Conservation (phyloP, 2,113 vertebrate genomes). For the Beaufortia kweichowensis region DNA sequence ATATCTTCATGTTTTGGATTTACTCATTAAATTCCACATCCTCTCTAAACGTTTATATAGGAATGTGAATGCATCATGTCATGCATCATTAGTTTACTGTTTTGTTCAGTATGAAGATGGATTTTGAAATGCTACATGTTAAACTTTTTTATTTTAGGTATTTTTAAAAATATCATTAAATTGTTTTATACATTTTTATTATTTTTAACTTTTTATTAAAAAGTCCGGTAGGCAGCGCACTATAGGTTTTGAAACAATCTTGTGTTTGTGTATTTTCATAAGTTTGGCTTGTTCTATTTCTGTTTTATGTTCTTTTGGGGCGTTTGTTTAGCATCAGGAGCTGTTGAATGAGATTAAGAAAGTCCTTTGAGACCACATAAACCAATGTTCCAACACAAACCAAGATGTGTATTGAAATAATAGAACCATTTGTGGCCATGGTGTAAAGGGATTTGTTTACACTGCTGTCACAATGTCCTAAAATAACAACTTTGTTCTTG, state of each 20-base stretch:
- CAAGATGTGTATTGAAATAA: constrained; percentile 9
- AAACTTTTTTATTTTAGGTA: too few species aligned
- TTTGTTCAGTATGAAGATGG: background rate
- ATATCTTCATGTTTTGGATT: too few species aligned
- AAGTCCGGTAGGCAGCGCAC: background rate
- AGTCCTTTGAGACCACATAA: constrained; percentile 8
- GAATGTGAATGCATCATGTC: background rate
- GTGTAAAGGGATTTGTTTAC: constrained; percentile 26
- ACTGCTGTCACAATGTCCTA: constrained; percentile 13
- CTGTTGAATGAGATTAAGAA: background rate
- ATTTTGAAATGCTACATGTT: background rate
- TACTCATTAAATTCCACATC: constrained; percentile 18
- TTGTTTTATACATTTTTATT: too few species aligned
- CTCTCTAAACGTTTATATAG: constrained; percentile 12
- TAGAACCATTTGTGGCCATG: background rate
- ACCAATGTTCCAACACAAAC: constrained; percentile 11
- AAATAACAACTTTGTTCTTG: background rate
- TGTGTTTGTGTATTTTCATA: background rate
- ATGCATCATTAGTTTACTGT: constrained; percentile 5
- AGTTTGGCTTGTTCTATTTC: background rate
- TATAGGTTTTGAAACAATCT: background rate
- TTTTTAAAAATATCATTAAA: too few species aligned
- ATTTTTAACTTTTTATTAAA: too few species aligned
- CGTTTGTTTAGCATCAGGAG: background rate
- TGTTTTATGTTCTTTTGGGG: background rate